phyloP scores from a whole-genome alignment of 2,113 vertebrate genomes.

The Pao palembangensis region DNA sequence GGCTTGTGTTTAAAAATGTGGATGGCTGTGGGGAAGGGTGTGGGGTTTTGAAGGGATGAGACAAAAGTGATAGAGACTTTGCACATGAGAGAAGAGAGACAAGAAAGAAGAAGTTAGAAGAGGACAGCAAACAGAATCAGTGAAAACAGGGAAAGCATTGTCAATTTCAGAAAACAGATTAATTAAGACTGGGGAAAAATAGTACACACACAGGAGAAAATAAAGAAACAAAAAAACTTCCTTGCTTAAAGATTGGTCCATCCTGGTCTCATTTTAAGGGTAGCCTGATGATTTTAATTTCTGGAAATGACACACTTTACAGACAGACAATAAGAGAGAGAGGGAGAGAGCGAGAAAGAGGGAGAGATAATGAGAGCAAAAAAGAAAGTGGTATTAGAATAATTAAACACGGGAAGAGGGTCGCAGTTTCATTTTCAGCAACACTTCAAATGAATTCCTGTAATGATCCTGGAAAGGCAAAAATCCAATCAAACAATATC shows the following conservation, averaged over 20 bases:
- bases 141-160: neutral
- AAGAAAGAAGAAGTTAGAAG: slow-evolving; percentile 46
- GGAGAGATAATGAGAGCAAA: slow-evolving; percentile 52
- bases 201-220: neutral
- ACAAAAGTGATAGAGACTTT: slow-evolving; percentile 59
- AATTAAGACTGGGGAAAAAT: neutral
- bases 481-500: slow-evolving; percentile 84
- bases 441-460: slow-evolving; percentile 81
- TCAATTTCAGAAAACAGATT: too few species aligned
- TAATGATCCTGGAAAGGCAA: slow-evolving; percentile 74
- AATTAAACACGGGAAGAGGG: slow-evolving; percentile 76
- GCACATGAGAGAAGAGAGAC: slow-evolving; percentile 37
- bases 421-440: slow-evolving; percentile 77
- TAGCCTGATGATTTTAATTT: slow-evolving; percentile 72
- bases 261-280: slow-evolving; percentile 71
- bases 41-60: slow-evolving; percentile 30
- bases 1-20: slow-evolving; percentile 66
- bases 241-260: slow-evolving; percentile 62
- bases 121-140: slow-evolving; percentile 27
- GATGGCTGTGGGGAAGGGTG: slow-evolving; percentile 21
- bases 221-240: slow-evolving; percentile 56
- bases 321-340: slow-evolving; percentile 47
- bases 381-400: slow-evolving; percentile 73
- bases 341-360: neutral
- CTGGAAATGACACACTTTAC: slow-evolving; percentile 63